These are phyloP conservation scores for Laterallus jamaicensis DNA, from an alignment of 2,113 vertebrate genomes.

Conservation along the genomic window DNA sequence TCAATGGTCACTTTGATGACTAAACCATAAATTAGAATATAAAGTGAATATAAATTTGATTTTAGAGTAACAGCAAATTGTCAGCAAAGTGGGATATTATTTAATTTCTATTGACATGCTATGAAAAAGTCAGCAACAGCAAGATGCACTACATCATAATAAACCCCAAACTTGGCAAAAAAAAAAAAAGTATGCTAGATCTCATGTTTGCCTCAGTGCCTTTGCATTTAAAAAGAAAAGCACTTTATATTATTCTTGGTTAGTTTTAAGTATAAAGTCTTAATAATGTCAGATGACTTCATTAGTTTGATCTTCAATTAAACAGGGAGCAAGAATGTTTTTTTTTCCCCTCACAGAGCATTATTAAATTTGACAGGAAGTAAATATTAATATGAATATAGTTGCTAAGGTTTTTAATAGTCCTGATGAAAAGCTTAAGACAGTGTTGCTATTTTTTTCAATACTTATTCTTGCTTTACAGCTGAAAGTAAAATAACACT, in stretches of 20 bases:
- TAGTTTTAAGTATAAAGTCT: background rate
- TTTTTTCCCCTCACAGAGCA: background rate
- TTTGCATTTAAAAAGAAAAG: constrained; percentile 25
- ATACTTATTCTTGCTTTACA: background rate
- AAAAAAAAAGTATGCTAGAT: background rate
- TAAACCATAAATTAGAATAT: constrained; percentile 69
- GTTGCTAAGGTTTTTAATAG: background rate
- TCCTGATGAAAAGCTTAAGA: background rate
- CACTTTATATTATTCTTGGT: background rate
- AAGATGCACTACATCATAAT: constrained; percentile 25
- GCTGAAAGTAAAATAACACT: background rate
- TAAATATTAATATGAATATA: constrained; percentile 13
- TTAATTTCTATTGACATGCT: constrained; percentile 55
- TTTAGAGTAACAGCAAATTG: constrained; percentile 55
- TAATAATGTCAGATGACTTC: background rate
- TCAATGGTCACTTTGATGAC: constrained; percentile 67
- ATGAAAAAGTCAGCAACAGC: constrained; percentile 50
- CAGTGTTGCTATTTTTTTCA: background rate
- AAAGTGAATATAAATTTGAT: constrained; percentile 60
- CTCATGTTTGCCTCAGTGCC: background rate
- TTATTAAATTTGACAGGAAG: background rate
- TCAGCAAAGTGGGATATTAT: constrained; percentile 36
- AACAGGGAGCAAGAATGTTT: background rate
- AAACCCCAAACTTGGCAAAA: constrained; percentile 1
- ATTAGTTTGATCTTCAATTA: constrained; percentile 26